Evolutionary conservation across 2,888 invertebrate genomes (phyloP).

Genomic region (Xanthia togata): DNA sequence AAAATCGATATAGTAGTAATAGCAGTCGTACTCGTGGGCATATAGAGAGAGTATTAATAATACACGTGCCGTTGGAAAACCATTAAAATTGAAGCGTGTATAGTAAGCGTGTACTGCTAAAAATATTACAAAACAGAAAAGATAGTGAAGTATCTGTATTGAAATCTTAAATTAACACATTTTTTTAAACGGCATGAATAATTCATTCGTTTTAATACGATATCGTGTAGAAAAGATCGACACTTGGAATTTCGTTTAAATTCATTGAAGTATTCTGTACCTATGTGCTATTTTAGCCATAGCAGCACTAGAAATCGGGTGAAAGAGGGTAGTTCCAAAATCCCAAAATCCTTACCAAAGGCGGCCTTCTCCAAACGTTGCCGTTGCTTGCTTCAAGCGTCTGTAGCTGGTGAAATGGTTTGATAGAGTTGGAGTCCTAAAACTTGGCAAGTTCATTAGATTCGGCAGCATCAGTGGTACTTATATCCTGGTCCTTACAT

Average conservation of each 20-base stretch:
- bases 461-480: background rate
- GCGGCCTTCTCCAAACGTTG: background rate
- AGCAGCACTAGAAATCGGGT: background rate
- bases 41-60: background rate
- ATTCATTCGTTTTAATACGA: constrained; percentile 12
- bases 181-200: constrained; percentile 7
- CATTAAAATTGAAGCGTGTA: constrained; percentile 37
- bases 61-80: constrained; percentile 44
- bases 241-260: too few relatives aligned
- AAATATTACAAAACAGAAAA: constrained; percentile 28
- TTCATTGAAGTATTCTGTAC: background rate
- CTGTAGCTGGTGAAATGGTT: background rate
- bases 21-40: constrained; percentile 15
- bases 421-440: background rate
- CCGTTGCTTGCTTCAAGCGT: background rate
- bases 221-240: too few relatives aligned
- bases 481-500: background rate
- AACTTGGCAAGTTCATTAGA: background rate
- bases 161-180: constrained; percentile 1
- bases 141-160: constrained; percentile 26
- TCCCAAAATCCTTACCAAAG: background rate
- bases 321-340: background rate
- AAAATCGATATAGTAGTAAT: constrained; percentile 15
- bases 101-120: constrained; percentile 29
- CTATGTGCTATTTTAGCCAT: background rate